phyloP scores from a whole-genome alignment of 2,113 vertebrate genomes.

The Origma solitaria region DNA sequence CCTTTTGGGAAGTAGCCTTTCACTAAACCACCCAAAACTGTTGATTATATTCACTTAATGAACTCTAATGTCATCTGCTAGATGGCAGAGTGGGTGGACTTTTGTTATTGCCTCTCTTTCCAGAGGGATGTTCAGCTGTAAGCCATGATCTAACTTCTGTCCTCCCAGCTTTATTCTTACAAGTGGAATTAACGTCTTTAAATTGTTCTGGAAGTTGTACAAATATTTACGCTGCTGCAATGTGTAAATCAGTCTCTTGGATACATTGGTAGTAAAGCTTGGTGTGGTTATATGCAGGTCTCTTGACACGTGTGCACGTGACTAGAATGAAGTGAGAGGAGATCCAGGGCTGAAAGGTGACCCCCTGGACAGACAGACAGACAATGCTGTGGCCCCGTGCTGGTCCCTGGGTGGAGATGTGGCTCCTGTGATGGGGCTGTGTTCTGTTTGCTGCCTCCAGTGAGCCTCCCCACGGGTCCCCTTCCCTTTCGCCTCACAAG shows the following conservation, averaged over 20 bases:
- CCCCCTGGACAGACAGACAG: too few relatives aligned
- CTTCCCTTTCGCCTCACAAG: neutral
- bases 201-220: neutral
- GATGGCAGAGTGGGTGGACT: neutral
- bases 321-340: neutral
- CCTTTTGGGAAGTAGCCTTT: neutral
- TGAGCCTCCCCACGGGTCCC: neutral
- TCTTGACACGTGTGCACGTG: neutral
- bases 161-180: neutral
- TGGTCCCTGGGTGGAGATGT: too few relatives aligned
- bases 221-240: neutral
- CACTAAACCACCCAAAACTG: neutral
- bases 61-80: neutral
- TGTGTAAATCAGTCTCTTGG: neutral
- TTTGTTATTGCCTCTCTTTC: neutral
- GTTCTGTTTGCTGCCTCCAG: neutral
- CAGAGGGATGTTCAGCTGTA: neutral
- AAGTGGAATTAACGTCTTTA: neutral
- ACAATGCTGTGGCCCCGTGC: rapidly evolving
- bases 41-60: neutral
- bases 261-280: neutral
- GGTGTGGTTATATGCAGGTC: neutral
- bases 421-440: rapidly evolving
- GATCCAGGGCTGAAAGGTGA: neutral
- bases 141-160: neutral